phyloP scores from a whole-genome alignment of 1,140 invertebrate genomes.

The Trichonephila inaurata region DNA sequence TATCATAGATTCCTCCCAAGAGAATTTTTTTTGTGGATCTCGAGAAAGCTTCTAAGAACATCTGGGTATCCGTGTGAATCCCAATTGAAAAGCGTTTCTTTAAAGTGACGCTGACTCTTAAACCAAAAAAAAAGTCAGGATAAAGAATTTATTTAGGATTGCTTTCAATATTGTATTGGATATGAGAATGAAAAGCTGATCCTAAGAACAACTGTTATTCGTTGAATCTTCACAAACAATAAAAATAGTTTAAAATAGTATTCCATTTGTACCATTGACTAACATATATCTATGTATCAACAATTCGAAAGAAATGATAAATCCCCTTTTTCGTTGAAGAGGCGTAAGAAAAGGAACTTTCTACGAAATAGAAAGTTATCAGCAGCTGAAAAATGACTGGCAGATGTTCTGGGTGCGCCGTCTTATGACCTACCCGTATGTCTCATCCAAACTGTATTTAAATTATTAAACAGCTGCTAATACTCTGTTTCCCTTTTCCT shows the following conservation, averaged over 20 bases:
- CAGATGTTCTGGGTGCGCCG: conserved; percentile 31
- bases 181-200: too few species aligned
- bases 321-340: background rate
- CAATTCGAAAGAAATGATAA: background rate
- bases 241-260: background rate
- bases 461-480: conserved; percentile 43
- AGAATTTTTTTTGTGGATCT: too few species aligned
- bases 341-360: background rate
- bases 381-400: conserved; percentile 9
- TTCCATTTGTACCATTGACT: background rate
- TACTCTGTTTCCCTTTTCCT: conserved; percentile 40
- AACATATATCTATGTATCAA: background rate
- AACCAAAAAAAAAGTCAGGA: too few species aligned
- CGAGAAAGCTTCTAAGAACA: too few species aligned
- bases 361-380: background rate
- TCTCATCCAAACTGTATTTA: conserved; percentile 52
- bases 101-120: too few species aligned
- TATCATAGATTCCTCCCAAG: too few species aligned
- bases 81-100: too few species aligned
- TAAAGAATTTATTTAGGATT: too few species aligned
- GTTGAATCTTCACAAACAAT: too few species aligned
- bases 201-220: too few species aligned
- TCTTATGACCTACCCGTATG: background rate
- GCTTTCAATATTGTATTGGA: too few species aligned
- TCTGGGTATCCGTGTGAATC: too few species aligned